Evolutionary conservation across 2,888 invertebrate genomes (phyloP).

Genomic region (Dorcus parallelipipedus): DNA sequence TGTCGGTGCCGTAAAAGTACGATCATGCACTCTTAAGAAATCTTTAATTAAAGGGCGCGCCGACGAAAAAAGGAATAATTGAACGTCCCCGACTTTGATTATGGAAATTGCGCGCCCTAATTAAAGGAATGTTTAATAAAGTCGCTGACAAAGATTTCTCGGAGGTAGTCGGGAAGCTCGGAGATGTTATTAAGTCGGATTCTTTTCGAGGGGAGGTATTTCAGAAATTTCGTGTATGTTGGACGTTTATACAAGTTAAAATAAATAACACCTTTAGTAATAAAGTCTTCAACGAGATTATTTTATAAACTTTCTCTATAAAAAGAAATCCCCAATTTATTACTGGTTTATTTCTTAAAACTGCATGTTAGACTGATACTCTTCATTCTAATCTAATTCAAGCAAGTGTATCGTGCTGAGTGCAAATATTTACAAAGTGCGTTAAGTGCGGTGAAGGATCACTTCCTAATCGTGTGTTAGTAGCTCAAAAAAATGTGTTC

Average conservation of each 20-base stretch:
- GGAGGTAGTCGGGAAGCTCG: neutral
- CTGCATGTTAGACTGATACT: neutral
- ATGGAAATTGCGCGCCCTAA: too few species aligned
- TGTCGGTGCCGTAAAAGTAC: neutral
- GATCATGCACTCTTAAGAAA: neutral
- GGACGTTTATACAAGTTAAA: too few species aligned
- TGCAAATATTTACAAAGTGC: constrained; percentile 16
- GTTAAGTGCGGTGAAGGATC: constrained; percentile 12
- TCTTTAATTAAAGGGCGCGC: neutral
- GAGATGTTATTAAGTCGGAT: constrained; percentile 1
- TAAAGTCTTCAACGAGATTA: too few species aligned
- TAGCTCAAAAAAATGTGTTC: constrained; percentile 6
- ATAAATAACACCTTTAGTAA: too few species aligned
- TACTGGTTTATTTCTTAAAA: too few species aligned
- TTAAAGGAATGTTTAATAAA: too few species aligned
- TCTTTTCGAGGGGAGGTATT: too few species aligned
- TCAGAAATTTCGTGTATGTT: too few species aligned
- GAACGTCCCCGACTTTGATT: too few species aligned
- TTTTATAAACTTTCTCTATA: too few species aligned
- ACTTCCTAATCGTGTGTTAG: constrained; percentile 2
- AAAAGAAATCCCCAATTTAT: too few species aligned
- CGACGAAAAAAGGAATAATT: neutral
- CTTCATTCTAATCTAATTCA: constrained; percentile 15
- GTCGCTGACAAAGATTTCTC: neutral
- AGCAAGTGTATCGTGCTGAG: constrained; percentile 19